A percentile compares a stretch with the other conserved stretches of the same genome.
phyloP scores from a whole-genome alignment of 37 sponge, comb jelly and placozoan genomes.

The Amphimedon queenslandica region DNA sequence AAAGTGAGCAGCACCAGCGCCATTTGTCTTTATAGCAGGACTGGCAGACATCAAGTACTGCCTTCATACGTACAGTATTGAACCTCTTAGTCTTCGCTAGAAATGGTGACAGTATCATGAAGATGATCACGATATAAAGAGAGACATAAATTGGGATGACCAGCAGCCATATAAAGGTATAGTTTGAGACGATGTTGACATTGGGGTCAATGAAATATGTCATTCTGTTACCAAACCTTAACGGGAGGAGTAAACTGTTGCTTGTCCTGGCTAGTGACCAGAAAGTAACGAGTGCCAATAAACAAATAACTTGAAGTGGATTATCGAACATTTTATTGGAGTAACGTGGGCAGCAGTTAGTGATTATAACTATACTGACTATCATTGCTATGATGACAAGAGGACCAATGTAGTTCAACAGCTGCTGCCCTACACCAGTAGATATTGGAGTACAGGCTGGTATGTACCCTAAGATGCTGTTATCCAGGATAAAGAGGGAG shows the following conservation, averaged over 20 bases:
- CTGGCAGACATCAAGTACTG: too few relatives aligned
- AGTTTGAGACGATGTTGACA: not conserved
- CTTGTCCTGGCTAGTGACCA: conserved; percentile 4
- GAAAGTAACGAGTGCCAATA: not conserved
- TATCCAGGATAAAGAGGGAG: not conserved
- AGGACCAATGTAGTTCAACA: not conserved
- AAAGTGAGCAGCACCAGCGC: too few relatives aligned
- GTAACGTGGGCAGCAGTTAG: not conserved
- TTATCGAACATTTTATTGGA: not conserved
- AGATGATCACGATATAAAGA: not conserved
- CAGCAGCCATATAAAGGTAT: not conserved
- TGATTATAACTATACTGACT: not conserved
- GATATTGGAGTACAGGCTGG: not conserved
- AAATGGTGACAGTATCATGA: not conserved
- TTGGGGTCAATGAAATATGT: not conserved
- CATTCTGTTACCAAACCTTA: too few relatives aligned
- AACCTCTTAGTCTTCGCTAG: not conserved
- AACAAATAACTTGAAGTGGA: conserved; percentile 7
- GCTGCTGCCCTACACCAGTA: not conserved
- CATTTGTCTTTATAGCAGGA: too few relatives aligned
- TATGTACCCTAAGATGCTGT: not conserved
- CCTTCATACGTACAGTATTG: not conserved
- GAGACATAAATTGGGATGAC: not conserved
- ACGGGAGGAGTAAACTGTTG: not conserved
- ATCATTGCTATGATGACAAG: too few relatives aligned